Evolutionary conservation across 2,797 vertebrate species (phyloP), one percentile per base, ranked within the genome.

Genomic region (Ambastaia sidthimunki): DNA sequence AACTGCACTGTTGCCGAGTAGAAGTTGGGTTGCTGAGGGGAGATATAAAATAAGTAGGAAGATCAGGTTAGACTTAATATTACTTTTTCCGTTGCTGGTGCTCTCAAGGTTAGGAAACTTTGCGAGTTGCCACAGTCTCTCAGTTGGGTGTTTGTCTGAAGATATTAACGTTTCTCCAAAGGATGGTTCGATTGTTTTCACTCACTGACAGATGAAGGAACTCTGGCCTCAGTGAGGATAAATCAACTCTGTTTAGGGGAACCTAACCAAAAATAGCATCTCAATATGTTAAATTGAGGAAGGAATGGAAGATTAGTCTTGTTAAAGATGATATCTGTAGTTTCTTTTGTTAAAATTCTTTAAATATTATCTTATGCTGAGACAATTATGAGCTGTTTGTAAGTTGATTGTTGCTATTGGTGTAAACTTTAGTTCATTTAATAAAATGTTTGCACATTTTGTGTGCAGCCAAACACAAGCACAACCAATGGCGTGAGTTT

Each of bases 1-100:
- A 99, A 98, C 97, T 96, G 96, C 95, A 97, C 96, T 97, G 97
- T 98, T 98, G 96, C 97, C 63, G 93, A 95, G 96, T 95, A 97
- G 95, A 96, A 96, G 94, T 96, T 97, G 93, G 96, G 96, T 97
- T 97, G 95, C 95, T 92, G 95, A 96, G 96, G 95, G 95, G 96
- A 98, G 97, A 98, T 97, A 97, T 96, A 94, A 95, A 97, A 97
- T 94, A 97, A 97, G 95, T 95, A 95, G 92, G 95, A 96, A 97
- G 96, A 97, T 95, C 95, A 96, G 96, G 94, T 93, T 95, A 90
- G 93, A 94, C 94, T 95, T 94, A 94, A 94, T 95, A 94, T 84
- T 83, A 82, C 81, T 82, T 92, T 92, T 88, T 85, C 82, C 84
- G 88, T 90, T 89, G 88, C 89, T 84, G 82, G 85, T 86, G 91